Evolutionary conservation across 30 jellyfish, hydroid and myxozoan species (phyloP).

Genomic region (Hydra vulgaris): DNA sequence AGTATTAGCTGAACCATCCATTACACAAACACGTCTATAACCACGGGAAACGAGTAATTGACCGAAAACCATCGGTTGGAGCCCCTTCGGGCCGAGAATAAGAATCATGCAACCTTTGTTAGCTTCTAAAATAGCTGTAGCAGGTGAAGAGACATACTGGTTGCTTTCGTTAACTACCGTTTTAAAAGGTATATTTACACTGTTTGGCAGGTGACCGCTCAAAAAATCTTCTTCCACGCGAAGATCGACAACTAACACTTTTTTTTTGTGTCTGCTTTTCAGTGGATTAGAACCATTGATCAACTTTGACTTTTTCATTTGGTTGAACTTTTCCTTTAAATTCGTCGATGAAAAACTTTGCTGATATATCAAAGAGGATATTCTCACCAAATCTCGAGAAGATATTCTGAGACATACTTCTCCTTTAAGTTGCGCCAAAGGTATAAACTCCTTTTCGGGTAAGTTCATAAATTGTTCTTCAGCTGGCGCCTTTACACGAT

Average conservation of each 20-base stretch:
- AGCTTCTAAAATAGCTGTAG: constrained; percentile 34
- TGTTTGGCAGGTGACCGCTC: constrained; percentile 58
- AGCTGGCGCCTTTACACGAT: constrained; percentile 78
- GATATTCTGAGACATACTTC: constrained; percentile 86
- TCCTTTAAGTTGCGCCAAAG: constrained; percentile 50
- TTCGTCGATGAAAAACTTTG: constrained; percentile 12
- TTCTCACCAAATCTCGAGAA: constrained; percentile 79
- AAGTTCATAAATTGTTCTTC: constrained; percentile 75
- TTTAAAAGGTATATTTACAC: constrained; percentile 78
- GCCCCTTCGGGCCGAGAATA: constrained; percentile 83
- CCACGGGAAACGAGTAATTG: constrained; percentile 70
- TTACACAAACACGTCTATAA: constrained; percentile 84
- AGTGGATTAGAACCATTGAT: neutral
- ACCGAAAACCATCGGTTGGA: constrained; percentile 65
- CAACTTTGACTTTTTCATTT: constrained; percentile 23
- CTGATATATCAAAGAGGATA: constrained; percentile 42
- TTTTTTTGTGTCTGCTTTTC: constrained; percentile 21
- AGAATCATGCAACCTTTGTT: constrained; percentile 75
- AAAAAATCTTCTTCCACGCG: constrained; percentile 63
- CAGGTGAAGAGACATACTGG: constrained; percentile 36
- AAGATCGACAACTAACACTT: constrained; percentile 65
- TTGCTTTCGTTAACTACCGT: constrained; percentile 54
- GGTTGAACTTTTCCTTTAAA: neutral
- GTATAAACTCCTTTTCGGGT: constrained; percentile 71
- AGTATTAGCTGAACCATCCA: constrained; percentile 83